These are phyloP conservation scores for Sarcophaga carnaria DNA, from an alignment of 2,888 invertebrate species.

Conservation along the genomic window DNA sequence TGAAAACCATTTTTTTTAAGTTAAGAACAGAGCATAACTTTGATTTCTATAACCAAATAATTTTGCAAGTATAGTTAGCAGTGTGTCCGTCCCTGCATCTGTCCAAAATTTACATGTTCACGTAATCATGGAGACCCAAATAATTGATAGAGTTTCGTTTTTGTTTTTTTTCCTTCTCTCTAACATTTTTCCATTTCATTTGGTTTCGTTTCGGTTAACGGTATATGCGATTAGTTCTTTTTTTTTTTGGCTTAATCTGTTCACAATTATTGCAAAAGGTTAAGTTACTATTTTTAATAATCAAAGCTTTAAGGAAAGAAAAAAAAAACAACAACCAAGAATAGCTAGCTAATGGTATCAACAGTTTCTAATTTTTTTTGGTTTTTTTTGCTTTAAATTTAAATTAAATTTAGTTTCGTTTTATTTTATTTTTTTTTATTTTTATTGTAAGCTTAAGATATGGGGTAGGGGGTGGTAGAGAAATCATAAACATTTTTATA, in stretches of 20 bases:
- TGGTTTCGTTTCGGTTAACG: not conserved
- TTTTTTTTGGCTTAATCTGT: constrained; percentile 15
- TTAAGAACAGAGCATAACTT: constrained; percentile 13
- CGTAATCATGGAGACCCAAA: constrained; percentile 65
- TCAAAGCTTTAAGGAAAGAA: constrained; percentile 24
- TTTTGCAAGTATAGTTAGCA: constrained; percentile 9
- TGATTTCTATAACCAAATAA: constrained; percentile 17
- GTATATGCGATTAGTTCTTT: not conserved
- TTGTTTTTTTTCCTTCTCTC: constrained; percentile 3
- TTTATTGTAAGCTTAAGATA: not conserved
- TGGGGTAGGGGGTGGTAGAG: constrained; percentile 11
- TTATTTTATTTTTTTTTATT: constrained; percentile 34
- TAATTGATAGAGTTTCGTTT: constrained; percentile 56
- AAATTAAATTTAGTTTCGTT: constrained; percentile 19
- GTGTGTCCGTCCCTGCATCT: not conserved
- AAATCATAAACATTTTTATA: constrained; percentile 38
- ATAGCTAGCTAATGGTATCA: constrained; percentile 8
- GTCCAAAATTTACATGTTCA: constrained; percentile 55
- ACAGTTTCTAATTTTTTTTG: not conserved
- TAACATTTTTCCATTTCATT: not conserved
- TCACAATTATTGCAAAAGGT: constrained; percentile 61
- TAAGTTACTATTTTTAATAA: constrained; percentile 62
- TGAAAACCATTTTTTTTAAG: not conserved
- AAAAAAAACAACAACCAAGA: not conserved
- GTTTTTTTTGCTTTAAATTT: not conserved